These are phyloP conservation scores for Corvus cornix DNA, from an alignment of 2,113 vertebrate species.

Conservation along the genomic window DNA sequence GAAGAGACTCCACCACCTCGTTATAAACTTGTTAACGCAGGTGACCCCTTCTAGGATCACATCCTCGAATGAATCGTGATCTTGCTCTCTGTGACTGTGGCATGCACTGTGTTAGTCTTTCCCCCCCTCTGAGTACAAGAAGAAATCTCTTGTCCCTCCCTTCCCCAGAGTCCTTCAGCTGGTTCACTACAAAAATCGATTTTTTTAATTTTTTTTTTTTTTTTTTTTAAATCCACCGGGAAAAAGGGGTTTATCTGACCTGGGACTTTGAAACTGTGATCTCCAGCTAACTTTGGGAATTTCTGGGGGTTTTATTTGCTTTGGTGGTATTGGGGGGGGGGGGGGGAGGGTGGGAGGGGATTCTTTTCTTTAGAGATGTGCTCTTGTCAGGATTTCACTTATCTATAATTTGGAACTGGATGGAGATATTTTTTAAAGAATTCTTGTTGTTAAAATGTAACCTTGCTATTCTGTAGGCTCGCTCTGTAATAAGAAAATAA, in stretches of 20 bases:
- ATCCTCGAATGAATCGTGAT: constrained; percentile 61
- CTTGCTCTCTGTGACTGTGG: constrained; percentile 65
- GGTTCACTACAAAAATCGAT: neutral
- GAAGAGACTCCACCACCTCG: constrained; percentile 62
- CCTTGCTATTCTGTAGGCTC: constrained; percentile 74
- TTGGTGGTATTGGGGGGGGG: neutral
- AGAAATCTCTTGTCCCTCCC: constrained; percentile 47
- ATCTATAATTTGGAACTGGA: constrained; percentile 70
- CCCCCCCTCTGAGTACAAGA: constrained; percentile 29
- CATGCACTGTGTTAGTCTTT: constrained; percentile 68
- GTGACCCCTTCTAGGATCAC: constrained; percentile 66
- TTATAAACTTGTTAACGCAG: constrained; percentile 55
- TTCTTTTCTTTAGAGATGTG: constrained; percentile 60
- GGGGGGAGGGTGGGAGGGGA: neutral
- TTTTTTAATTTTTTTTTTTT: neutral
- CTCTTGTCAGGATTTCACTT: constrained; percentile 73
- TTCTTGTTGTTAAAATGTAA: constrained; percentile 71
- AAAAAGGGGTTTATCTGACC: constrained; percentile 37
- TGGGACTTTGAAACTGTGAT: constrained; percentile 61
- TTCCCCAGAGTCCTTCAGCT: constrained; percentile 54
- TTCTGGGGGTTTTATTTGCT: neutral
- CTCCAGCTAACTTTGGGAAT: constrained; percentile 15
- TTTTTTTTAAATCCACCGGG: neutral
- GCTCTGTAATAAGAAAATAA: constrained; percentile 70
- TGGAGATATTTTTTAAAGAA: constrained; percentile 72